Conservation (phyloP, 2,797 vertebrate species). For the Mionectes olivaceus region DNA sequence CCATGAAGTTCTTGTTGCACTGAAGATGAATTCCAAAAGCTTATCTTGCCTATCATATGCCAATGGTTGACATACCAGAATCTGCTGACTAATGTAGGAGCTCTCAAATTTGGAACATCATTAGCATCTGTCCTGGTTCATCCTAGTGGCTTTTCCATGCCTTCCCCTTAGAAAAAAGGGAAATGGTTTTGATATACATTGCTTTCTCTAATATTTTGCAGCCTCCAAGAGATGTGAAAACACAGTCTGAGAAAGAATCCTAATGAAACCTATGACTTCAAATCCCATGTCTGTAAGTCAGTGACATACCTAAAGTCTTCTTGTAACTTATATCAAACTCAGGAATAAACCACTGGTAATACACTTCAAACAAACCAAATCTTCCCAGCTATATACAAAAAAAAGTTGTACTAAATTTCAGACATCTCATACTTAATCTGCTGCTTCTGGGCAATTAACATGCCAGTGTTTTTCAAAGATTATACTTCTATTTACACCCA, state of each 20-base stretch:
- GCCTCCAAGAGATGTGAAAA: neutral
- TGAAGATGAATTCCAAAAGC: neutral
- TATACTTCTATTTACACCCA: neutral
- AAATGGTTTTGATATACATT: neutral
- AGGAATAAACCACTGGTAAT: neutral
- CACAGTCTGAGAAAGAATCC: neutral
- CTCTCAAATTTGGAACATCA: neutral
- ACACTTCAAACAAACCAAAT: neutral
- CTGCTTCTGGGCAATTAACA: neutral
- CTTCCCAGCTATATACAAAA: neutral
- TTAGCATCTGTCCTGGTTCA: neutral
- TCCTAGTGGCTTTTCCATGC: neutral
- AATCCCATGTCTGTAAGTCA: neutral
- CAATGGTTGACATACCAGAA: neutral
- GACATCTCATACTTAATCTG: neutral
- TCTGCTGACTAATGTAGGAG: neutral
- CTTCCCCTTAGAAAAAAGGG: neutral
- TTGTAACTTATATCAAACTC: neutral
- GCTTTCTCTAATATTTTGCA: neutral
- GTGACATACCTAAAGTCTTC: neutral
- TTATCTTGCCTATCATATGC: neutral
- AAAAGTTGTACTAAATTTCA: neutral
- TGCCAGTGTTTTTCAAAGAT: neutral
- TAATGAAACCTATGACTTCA: neutral
- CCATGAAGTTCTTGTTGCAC: neutral